Evolutionary conservation across 2,113 vertebrate species (phyloP).

Genomic region (Catharus bicknelli): DNA sequence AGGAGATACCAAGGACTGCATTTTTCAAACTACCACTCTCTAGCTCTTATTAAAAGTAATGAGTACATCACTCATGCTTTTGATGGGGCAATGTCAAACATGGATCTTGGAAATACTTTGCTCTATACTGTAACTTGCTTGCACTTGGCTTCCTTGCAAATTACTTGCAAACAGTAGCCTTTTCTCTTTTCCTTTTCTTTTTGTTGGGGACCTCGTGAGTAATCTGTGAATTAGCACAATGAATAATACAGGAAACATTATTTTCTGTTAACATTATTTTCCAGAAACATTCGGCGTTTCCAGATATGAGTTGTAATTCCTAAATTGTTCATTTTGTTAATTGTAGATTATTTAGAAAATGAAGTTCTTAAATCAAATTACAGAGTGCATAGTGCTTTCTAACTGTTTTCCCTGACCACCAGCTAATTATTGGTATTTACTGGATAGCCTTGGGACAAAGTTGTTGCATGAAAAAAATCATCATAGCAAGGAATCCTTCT

Average conservation of each 20-base stretch:
- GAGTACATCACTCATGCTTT: neutral
- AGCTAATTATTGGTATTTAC: neutral
- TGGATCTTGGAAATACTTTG: neutral
- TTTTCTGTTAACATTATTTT: neutral
- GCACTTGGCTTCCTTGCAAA: neutral
- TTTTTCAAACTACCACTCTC: neutral
- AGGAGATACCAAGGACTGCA: neutral
- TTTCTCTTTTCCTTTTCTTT: neutral
- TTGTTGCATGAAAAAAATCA: neutral
- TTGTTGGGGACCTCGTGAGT: neutral
- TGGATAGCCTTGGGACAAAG: neutral
- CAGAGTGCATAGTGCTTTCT: neutral
- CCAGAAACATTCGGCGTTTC: neutral
- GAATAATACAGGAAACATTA: neutral
- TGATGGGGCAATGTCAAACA: neutral
- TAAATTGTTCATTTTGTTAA: neutral
- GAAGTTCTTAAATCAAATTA: neutral
- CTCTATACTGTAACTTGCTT: neutral
- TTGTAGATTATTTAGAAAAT: neutral
- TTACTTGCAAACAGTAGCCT: neutral
- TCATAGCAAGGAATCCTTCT: neutral
- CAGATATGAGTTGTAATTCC: neutral
- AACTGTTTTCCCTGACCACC: neutral
- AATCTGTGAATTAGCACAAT: neutral
- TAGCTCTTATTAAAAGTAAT: neutral